Evolutionary conservation across 2,113 vertebrate genomes (phyloP), one percentile per base, ranked within the genome.

Genomic region (Symphodus melops): DNA sequence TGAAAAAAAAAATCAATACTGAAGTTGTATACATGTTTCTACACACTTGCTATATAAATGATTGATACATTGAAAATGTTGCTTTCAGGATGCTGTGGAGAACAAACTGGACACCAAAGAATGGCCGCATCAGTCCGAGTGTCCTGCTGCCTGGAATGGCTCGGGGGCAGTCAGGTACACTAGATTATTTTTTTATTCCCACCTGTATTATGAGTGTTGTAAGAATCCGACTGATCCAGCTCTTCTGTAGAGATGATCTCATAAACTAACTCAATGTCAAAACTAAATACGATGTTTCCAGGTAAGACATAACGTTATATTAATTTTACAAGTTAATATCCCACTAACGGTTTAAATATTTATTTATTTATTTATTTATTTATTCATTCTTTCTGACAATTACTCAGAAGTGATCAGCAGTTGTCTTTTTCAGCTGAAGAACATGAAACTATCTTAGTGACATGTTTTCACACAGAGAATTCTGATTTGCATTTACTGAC

Each of bases 31-130:
- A 10, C 11, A 41, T 41, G 8, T 41, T 10, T 11, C 39, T 41
- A 10, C 39, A 41, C 11, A 41, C 9, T 1, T 10, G 4, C n/a
- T 69, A 11, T n/a, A 5, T 13, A 62, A 8, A 14, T 20, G 33
- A 20, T 13, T 4, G 8, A 21, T 54, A 9, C 21, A 23, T 37
- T 9, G 44, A 19, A 8, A 36, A 0, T 72, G 4, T 54, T 25
- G 0, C 33, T 57, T 81, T 36, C 72, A 93, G 92, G 92, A 99
- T 91, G 95, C 95, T 20, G 95, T 98, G 78, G 97, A 98, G 83
- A 98, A 97, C 89, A 99, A 97, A 86, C 89, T 99, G 76, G 96
- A 99, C 82, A 91, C 95, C 44, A 96, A 79, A 88, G 96, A 97
- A 3, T 99, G 98, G 98, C 97, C 97, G 0, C 96, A 96, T 56